These are phyloP conservation scores for Nemotelus pantherinus DNA, from an alignment of 2,888 invertebrate species.

Conservation along the genomic window DNA sequence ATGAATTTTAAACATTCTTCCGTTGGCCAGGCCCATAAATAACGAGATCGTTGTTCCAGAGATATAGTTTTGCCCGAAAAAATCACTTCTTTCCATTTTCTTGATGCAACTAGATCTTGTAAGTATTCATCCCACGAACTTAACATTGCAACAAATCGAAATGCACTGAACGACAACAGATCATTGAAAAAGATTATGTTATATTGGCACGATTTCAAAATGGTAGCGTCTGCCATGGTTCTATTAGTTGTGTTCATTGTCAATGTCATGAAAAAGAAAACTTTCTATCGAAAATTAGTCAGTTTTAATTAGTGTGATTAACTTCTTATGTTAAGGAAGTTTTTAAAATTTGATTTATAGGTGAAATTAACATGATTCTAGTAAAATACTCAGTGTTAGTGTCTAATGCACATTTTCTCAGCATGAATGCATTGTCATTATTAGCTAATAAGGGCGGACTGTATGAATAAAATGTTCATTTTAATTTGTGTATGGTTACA, in stretches of 20 bases:
- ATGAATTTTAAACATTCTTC: constrained; percentile 72
- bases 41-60: constrained; percentile 63
- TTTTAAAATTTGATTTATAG: too few relatives aligned
- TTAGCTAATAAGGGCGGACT: too few relatives aligned
- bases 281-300: too few relatives aligned
- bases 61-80: constrained; percentile 56
- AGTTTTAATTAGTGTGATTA: too few relatives aligned
- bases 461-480: too few relatives aligned
- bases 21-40: constrained; percentile 81
- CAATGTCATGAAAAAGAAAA: not conserved
- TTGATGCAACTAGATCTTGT: constrained; percentile 40
- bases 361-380: too few relatives aligned
- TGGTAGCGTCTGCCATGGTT: not conserved
- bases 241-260: not conserved
- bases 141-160: constrained; percentile 13
- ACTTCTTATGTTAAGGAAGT: too few relatives aligned
- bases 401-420: too few relatives aligned
- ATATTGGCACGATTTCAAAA: constrained; percentile 12
- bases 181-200: not conserved
- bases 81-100: constrained; percentile 66
- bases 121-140: constrained; percentile 45
- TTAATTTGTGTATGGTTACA: too few relatives aligned
- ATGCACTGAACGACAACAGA: not conserved
- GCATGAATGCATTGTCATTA: too few relatives aligned
- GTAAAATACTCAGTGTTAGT: too few relatives aligned